Evolutionary conservation across 2,888 invertebrate genomes (phyloP).

Genomic region (Adineta ricciae): DNA sequence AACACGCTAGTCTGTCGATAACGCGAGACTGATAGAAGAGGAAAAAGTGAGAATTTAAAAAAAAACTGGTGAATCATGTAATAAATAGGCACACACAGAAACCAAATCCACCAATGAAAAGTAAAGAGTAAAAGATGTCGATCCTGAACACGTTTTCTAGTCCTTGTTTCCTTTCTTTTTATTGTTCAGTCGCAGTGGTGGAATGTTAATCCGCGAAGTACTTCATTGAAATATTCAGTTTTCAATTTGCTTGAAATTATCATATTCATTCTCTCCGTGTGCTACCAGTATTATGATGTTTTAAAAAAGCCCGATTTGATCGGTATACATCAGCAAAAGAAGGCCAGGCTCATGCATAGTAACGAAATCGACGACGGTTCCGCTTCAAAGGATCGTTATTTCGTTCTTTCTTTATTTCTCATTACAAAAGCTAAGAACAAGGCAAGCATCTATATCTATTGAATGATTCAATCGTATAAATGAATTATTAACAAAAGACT

Average conservation of each 20-base stretch:
- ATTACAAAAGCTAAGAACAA: neutral
- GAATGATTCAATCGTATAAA: neutral
- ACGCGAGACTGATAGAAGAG: neutral
- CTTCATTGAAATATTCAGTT: too few species aligned
- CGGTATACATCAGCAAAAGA: neutral
- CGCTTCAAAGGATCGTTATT: neutral
- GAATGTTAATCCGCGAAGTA: too few species aligned
- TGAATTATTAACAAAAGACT: neutral
- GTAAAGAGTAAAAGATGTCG: neutral
- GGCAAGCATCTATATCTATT: neutral
- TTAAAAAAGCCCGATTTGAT: slow-evolving; percentile 3
- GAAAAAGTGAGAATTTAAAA: neutral
- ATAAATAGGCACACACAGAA: neutral
- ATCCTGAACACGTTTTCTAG: neutral
- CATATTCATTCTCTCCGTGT: neutral
- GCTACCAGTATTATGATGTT: neutral
- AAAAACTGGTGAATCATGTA: neutral
- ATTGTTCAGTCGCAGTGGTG: too few species aligned
- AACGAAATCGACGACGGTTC: neutral
- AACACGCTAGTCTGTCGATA: too few species aligned
- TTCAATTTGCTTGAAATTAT: neutral
- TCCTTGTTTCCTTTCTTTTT: neutral
- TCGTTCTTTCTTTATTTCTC: neutral
- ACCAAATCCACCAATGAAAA: neutral
- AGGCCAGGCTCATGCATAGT: neutral